Conservation (phyloP, 2,888 invertebrate genomes). For the Drosophila conformis region DNA sequence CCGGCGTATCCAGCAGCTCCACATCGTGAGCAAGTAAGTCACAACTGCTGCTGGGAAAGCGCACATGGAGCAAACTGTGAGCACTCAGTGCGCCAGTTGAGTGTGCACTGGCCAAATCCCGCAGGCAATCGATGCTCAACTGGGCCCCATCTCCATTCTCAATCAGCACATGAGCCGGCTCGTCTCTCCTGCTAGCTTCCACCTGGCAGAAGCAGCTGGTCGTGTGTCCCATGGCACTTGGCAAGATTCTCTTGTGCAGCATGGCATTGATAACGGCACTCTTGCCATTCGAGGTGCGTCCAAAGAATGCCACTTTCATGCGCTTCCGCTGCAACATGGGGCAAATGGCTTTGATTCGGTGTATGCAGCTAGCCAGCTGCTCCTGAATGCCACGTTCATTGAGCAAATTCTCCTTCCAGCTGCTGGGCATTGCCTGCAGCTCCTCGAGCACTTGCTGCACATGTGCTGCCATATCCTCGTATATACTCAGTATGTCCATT, state of each 20-base stretch:
- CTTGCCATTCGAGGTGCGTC: constrained; percentile 98
- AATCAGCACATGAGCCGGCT: constrained; percentile 93
- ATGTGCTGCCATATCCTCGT: constrained; percentile 95
- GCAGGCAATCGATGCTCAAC: constrained; percentile 83
- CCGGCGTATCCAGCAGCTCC: constrained; percentile 98
- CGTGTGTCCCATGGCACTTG: constrained; percentile 99
- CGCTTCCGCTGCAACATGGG: constrained; percentile 98
- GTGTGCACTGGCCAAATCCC: constrained; percentile 96
- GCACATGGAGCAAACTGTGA: constrained; percentile 90
- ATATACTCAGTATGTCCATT: constrained; percentile 98
- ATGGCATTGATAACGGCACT: constrained; percentile 99
- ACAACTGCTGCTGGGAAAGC: constrained; percentile 94
- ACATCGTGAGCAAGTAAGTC: constrained; percentile 97
- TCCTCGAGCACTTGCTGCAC: constrained; percentile 86
- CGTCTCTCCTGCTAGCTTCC: constrained; percentile 89
- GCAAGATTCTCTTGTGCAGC: constrained; percentile 98
- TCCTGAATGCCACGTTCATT: constrained; percentile 88
- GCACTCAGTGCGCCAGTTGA: constrained; percentile 95
- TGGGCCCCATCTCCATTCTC: constrained; percentile 91
- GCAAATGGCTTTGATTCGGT: constrained; percentile 94
- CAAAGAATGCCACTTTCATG: constrained; percentile 93
- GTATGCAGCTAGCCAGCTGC: constrained; percentile 90
- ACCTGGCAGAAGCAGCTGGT: constrained; percentile 99
- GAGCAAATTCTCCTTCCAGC: constrained; percentile 83
- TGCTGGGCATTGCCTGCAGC: constrained; percentile 24